Base-by-base conservation (phyloP, 1,140 invertebrate genomes). In the Leguminivora glycinivorella region DNA sequence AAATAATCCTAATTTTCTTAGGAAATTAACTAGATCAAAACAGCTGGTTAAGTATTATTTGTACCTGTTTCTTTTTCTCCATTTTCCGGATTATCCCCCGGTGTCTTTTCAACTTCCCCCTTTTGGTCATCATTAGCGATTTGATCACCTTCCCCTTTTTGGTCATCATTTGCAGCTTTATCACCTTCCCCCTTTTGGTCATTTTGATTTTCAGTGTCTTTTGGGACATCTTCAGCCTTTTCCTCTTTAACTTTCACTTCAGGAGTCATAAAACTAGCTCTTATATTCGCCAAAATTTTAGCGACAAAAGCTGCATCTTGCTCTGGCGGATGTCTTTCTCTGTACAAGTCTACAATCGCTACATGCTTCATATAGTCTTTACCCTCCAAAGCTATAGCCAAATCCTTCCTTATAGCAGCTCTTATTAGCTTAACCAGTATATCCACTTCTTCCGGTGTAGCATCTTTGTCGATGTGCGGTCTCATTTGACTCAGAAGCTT, bases 231-330 rank as follows among this genome's bases (percentile, higher is more conserved):
- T n/a, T n/a, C n/a, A n/a, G n/a, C n/a, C 17, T 63, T 63, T 12
- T 58, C 56, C 12, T n/a, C 56, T 58, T 58, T 58, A 9, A 14
- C 25, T 63, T 31, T 29, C 0, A 34, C 5, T 25, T 70, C 56
- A 17, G 12, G 5, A 58, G 34, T 31, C 56, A 70, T 7, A 60
- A 60, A 56, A 60, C 52, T 58, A 12, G 52, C 68, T 24, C 68
- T 25, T 22, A 70, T 34, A 19, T 70, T 56, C 1, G 56, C 34
- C 1, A 70, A 38, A 25, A 38, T 56, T 40, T 38, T 70, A 19
- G 19, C 34, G 4, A 70, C 29, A 70, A 70, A 40, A 14, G 19
- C 56, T 40, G 60, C 68, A 10, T 70, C 68, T 38, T 22, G n/a
- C 2, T 25, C 22, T 12, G 40, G 38, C n/a, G 68, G 68, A 60